A percentile compares a stretch with the other conserved stretches of the same genome.
Evolutionary conservation across 2,113 vertebrate species (phyloP).

Genomic region (Chelonoidis abingdonii): DNA sequence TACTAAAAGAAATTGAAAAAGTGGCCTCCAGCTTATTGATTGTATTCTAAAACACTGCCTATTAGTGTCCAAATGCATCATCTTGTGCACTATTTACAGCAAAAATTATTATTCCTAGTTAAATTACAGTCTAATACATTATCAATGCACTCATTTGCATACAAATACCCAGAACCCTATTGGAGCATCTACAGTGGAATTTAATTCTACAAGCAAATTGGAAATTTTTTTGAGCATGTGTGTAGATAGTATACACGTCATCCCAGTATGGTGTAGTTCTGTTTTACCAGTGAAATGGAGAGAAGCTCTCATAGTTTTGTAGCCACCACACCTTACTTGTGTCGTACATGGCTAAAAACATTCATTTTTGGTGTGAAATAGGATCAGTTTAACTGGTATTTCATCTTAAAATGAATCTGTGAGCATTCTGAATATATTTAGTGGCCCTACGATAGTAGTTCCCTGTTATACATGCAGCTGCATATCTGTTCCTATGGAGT

Average conservation of each 20-base stretch:
- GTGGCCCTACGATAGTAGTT: not conserved
- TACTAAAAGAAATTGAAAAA: slow-evolving; percentile 30
- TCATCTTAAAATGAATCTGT: not conserved
- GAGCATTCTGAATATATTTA: not conserved
- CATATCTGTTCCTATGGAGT: not conserved
- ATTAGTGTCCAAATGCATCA: slow-evolving; percentile 30
- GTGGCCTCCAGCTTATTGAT: slow-evolving; percentile 28
- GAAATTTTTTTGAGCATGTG: not conserved
- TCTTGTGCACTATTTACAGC: slow-evolving; percentile 31
- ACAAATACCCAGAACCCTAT: slow-evolving; percentile 1
- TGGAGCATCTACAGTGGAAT: slow-evolving; percentile 4
- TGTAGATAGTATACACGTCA: not conserved
- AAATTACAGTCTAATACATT: not conserved
- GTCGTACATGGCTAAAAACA: slow-evolving; percentile 2
- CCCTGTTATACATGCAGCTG: rapidly evolving
- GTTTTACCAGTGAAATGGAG: not conserved
- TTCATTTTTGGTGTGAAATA: not conserved
- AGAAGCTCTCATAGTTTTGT: not conserved
- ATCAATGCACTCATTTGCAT: not conserved
- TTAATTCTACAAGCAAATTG: slow-evolving; percentile 4
- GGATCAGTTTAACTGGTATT: not conserved
- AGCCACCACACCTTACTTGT: not conserved
- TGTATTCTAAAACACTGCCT: slow-evolving; percentile 28
- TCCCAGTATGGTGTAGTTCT: not conserved
- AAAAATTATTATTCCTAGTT: slow-evolving; percentile 45